Conservation (phyloP, 2,797 vertebrate genomes). For the Prionace glauca region DNA sequence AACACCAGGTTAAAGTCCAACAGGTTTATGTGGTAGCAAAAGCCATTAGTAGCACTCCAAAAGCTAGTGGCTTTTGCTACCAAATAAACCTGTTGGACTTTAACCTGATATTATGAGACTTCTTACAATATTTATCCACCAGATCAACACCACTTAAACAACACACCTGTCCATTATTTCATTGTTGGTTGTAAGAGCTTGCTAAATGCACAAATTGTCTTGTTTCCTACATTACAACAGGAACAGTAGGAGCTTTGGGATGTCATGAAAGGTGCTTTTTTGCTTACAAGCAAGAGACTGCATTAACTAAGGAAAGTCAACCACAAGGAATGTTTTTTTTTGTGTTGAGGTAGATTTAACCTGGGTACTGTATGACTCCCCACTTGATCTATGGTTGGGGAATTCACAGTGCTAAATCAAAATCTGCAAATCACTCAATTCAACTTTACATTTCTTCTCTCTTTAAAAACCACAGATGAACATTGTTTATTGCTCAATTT, state of each 20-base stretch:
- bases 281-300: background rate
- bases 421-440: background rate
- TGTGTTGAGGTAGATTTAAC: background rate
- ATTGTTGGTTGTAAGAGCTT: background rate
- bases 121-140: no score
- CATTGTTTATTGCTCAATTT: background rate
- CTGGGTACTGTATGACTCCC: background rate
- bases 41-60: no score
- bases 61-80: no score
- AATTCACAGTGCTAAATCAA: background rate
- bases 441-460: background rate
- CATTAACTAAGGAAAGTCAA: background rate
- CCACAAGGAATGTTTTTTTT: background rate
- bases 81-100: no score
- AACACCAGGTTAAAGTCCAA: no score
- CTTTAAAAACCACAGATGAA: background rate
- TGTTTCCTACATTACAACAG: background rate
- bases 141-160: background rate
- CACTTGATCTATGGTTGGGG: background rate
- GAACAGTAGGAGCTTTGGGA: background rate
- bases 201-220: background rate
- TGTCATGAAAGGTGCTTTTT: background rate
- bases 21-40: no score
- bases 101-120: no score
- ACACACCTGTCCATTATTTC: background rate